Evolutionary conservation across 2,113 vertebrate genomes (phyloP), one percentile per base, ranked within the genome.

Genomic region (Corythoichthys haematopterus): DNA sequence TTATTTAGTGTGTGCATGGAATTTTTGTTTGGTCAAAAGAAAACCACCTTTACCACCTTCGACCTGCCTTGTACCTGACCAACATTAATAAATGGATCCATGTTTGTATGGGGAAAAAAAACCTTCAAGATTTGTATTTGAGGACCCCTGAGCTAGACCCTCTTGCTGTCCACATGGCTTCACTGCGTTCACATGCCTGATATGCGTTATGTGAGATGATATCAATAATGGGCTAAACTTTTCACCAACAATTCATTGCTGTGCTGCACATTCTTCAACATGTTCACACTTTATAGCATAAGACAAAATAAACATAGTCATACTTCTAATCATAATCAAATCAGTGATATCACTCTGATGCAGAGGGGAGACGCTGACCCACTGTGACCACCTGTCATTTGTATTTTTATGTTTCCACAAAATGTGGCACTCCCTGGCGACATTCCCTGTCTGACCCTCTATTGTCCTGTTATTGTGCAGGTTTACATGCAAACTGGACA

Each of bases 331-430:
- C 15, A 43, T 12, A 61, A 28, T 43, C 38, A 45, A 65, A 45
- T 58, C 1, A 61, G 20, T 10, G 16, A 43, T 36, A 55, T 38
- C 13, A n/a, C 14, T 64, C 58, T 64, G 58, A 69, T 64, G 52
- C 33, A 68, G 38, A 48, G 47, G 13, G 11, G 47, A 52, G 35
- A 74, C 9, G 33, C 8, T 70, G 59, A 61, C 53, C 46, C 55
- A 11, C 13, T 40, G n/a, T 67, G 64, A 64, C 68, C 65, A 48
- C 37, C 36, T 64, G 64, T 74, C 71, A 55, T 55, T 74, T 74
- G 66, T 47, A 68, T 70, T 64, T 28, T 53, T 45, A 1, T 6
- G n/a, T 60, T 36, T 57, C 33, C 13, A 57, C 53, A 33, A 59
- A 78, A 51, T 46, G 13, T 9, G 62, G 28, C 64, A 37, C 60